These are phyloP conservation scores for Ciconia boyciana DNA, from an alignment of 2,113 vertebrate species.

Conservation along the genomic window DNA sequence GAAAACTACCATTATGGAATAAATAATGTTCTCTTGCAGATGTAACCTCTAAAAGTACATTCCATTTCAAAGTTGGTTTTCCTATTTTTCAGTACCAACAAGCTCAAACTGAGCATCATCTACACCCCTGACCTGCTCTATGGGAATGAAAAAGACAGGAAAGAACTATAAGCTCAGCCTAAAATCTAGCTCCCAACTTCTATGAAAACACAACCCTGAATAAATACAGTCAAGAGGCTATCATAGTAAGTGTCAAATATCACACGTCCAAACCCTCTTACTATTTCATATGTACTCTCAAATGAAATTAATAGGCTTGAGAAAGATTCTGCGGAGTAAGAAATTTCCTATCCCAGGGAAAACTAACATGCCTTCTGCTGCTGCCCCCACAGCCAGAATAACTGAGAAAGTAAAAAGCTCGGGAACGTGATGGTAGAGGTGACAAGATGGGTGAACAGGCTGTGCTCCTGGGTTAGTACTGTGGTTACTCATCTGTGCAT, in stretches of 20 bases:
- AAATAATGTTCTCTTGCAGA: conserved; percentile 55
- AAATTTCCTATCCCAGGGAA: conserved; percentile 12
- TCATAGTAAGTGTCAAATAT: not conserved
- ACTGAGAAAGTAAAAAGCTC: conserved; percentile 34
- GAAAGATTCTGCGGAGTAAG: conserved; percentile 28
- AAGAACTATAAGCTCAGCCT: not conserved
- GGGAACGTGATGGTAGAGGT: conserved; percentile 9
- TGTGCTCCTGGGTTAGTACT: conserved; percentile 24
- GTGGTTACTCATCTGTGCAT: not conserved
- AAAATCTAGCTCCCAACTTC: not conserved
- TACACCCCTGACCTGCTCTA: not conserved
- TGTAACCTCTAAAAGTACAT: conserved; percentile 29
- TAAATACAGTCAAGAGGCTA: not conserved
- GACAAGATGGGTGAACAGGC: conserved; percentile 42
- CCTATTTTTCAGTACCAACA: conserved; percentile 2
- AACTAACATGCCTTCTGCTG: conserved; percentile 42
- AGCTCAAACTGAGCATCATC: not conserved
- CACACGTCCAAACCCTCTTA: not conserved
- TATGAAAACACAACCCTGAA: not conserved
- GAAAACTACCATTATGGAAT: conserved; percentile 49
- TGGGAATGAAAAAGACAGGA: not conserved
- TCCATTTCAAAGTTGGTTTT: conserved; percentile 6
- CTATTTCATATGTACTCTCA: not conserved
- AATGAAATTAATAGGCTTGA: conserved; percentile 18
- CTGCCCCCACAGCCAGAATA: conserved; percentile 55